These are phyloP conservation scores for Arenaria interpres DNA, from an alignment of 2,113 vertebrate species.

Conservation along the genomic window DNA sequence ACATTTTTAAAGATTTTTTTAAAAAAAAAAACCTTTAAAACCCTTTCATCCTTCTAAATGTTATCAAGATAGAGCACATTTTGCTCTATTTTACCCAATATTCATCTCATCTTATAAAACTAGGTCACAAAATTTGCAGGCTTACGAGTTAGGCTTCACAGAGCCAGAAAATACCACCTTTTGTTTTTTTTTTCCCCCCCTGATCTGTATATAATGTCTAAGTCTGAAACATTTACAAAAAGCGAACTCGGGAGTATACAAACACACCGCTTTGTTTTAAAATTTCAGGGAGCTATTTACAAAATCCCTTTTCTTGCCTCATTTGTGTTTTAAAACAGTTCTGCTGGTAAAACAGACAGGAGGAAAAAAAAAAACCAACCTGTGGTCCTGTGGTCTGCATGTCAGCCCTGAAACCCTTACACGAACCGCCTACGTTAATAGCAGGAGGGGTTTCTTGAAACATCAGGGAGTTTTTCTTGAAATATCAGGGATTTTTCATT, in stretches of 20 bases:
- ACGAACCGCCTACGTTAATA: rapidly evolving
- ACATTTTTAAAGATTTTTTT: background rate
- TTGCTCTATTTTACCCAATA: background rate
- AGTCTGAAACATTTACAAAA: background rate
- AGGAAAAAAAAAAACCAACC: rapidly evolving
- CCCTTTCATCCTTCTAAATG: background rate
- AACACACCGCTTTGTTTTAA: background rate
- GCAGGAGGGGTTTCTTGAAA: background rate
- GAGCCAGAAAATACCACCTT: background rate
- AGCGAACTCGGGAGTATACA: background rate
- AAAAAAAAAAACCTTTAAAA: background rate
- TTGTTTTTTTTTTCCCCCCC: too few relatives aligned
- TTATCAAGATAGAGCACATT: background rate
- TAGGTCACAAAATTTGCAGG: background rate
- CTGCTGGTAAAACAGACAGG: background rate
- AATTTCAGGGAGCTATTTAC: background rate
- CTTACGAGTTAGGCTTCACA: background rate
- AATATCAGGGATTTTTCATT: background rate
- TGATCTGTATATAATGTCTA: background rate
- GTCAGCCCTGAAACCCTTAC: background rate
- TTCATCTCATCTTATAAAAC: background rate
- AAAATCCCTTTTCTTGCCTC: background rate
- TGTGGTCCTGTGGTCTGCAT: background rate
- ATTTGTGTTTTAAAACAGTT: background rate
- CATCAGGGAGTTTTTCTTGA: background rate